Evolutionary conservation across 2,797 vertebrate species (phyloP).

Genomic region (Momotus momota): DNA sequence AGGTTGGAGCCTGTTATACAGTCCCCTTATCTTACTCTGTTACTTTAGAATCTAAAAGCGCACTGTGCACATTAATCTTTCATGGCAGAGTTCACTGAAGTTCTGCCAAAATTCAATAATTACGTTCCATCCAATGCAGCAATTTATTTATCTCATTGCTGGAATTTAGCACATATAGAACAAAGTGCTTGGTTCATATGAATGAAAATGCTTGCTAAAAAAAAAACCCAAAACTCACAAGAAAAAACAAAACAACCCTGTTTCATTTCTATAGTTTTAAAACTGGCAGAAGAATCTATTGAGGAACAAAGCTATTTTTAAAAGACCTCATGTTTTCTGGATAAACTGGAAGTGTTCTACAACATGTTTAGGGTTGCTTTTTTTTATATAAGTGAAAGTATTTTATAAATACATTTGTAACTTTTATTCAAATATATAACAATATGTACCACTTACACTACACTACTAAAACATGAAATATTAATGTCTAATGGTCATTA

Average conservation of each 20-base stretch:
- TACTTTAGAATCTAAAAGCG: slow-evolving; percentile 62
- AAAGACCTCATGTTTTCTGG: background rate
- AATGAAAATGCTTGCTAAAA: slow-evolving; percentile 40
- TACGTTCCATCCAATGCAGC: slow-evolving; percentile 59
- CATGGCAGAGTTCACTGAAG: slow-evolving; percentile 74
- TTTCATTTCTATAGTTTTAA: slow-evolving; percentile 47
- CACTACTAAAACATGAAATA: background rate
- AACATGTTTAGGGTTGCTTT: background rate
- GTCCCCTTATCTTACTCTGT: slow-evolving; percentile 62
- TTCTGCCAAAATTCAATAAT: slow-evolving; percentile 76
- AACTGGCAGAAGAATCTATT: background rate
- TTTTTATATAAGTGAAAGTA: background rate
- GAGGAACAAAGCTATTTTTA: background rate
- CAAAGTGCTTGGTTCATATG: slow-evolving; percentile 58
- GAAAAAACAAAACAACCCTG: background rate
- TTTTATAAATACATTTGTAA: slow-evolving; percentile 12
- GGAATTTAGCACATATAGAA: slow-evolving; percentile 65
- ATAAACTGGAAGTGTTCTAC: slow-evolving; percentile 5
- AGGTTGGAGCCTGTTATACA: slow-evolving; percentile 34
- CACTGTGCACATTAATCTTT: slow-evolving; percentile 68
- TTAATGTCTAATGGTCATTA: background rate
- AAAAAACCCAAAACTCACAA: background rate
- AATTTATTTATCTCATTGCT: slow-evolving; percentile 72
- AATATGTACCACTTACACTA: background rate
- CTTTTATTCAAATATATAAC: slow-evolving; percentile 17